Base-by-base conservation (phyloP, 2,888 invertebrate genomes). In the Epinotia brunnichana region DNA sequence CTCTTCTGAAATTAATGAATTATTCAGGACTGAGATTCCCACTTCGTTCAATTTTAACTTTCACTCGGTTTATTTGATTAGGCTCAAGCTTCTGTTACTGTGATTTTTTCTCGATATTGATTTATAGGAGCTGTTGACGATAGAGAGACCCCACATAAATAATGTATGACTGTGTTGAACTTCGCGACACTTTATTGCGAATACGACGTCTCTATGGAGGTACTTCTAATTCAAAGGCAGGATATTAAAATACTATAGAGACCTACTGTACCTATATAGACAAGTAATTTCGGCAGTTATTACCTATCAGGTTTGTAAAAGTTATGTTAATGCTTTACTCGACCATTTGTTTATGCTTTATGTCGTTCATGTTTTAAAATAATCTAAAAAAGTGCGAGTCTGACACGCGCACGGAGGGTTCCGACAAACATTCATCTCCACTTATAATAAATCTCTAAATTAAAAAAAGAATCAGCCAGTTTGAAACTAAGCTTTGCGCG, bases 11-110 rank as follows among this genome's bases (percentile, higher is more conserved):
- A 81, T 81, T 80, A 83, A 82, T 85, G 83, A 85, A 86, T 86
- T 76, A 87, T 87, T 87, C 85, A 86, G 62, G 72, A 66, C 77
- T 73, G 77, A 77, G 77, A 79, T 80, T 82, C 77, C 75, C 78
- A 84, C 82, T 83, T 79, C 81, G 81, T 81, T 82, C 82, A 83
- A 85, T 84, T 85, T 87, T 81, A 84, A 87, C 84, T 84, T 85
- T 81, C 75, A 78, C 77, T 78, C 78, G 78, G 77, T 81, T 84
- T 85, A 86, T 87, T 88, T 87, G 86, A 86, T 86, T 83, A 82
- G 84, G 84, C 79, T 81, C 80, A 80, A 82, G 81, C 77, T 81
- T 79, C 76, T 79, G 78, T 80, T 81, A 77, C 77, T 78, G 78
- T 75, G 76, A 71, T 79, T 86, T 79, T 82, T 75, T 78, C 76